These are phyloP conservation scores for Hirudo medicinalis DNA, from an alignment of 1,140 invertebrate genomes.

Conservation along the genomic window DNA sequence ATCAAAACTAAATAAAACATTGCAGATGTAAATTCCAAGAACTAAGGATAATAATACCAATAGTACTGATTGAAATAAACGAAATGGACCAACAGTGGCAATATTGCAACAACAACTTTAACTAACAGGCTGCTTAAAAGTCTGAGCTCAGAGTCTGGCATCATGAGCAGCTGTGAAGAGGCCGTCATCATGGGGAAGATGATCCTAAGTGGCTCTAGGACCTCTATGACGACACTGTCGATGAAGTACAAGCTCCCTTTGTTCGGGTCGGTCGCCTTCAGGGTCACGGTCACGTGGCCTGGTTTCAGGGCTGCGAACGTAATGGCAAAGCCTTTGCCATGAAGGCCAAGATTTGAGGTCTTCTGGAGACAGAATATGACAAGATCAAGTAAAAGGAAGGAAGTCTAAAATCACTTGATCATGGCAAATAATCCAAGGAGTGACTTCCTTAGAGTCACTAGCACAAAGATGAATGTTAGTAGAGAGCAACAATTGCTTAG, in stretches of 20 bases:
- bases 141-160: background rate
- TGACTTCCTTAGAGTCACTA: too few relatives aligned
- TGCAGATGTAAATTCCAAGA: background rate
- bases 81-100: background rate
- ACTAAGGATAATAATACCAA: background rate
- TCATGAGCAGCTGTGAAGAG: background rate
- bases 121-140: conserved; percentile 2
- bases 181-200: background rate
- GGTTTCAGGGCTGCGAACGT: background rate
- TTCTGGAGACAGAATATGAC: background rate
- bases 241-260: background rate
- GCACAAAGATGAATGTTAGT: too few relatives aligned
- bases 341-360: too few relatives aligned
- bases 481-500: too few relatives aligned
- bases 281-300: background rate
- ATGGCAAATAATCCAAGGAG: too few relatives aligned
- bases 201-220: background rate
- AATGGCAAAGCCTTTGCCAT: background rate
- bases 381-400: background rate
- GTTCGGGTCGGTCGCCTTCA: background rate
- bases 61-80: background rate
- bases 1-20: background rate
- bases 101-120: background rate
- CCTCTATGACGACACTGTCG: background rate
- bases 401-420: too few relatives aligned